Percentiles rank a stretch among this genome's conserved stretches.
Evolutionary conservation across 2,888 invertebrate genomes (phyloP).

Genomic region (Caenorhabditis sp.): DNA sequence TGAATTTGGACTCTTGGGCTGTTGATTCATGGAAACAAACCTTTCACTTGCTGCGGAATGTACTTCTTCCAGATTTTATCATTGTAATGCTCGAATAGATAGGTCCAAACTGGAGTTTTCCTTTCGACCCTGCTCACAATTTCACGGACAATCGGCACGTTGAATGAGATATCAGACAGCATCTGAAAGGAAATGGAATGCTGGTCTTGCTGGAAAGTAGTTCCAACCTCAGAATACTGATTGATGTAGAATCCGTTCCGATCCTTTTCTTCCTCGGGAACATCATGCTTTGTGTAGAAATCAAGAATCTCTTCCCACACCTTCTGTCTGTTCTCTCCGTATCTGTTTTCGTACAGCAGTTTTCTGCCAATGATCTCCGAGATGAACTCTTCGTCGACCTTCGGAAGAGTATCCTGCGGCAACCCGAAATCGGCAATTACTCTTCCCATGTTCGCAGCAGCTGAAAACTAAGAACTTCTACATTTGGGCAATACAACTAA

Average conservation of each 20-base stretch:
- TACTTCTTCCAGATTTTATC: conserved; percentile 47
- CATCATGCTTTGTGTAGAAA: conserved; percentile 22
- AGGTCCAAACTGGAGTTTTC: conserved; percentile 47
- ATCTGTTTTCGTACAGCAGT: conserved; percentile 40
- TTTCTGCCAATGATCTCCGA: conserved; percentile 39
- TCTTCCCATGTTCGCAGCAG: conserved; percentile 39
- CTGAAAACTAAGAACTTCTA: conserved; percentile 21
- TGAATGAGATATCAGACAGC: conserved; percentile 54
- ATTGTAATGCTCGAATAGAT: conserved; percentile 54
- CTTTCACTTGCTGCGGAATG: conserved; percentile 43
- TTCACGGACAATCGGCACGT: conserved; percentile 52
- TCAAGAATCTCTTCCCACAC: conserved; percentile 34
- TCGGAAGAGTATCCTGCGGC: conserved; percentile 9
- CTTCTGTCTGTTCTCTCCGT: conserved; percentile 35
- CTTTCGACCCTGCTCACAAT: conserved; percentile 31
- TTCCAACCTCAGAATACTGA: conserved; percentile 28
- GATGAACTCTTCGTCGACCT: conserved; percentile 39
- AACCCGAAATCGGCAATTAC: conserved; percentile 47
- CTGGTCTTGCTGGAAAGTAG: too few relatives aligned
- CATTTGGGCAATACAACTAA: conserved; percentile 16
- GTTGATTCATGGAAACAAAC: conserved; percentile 7
- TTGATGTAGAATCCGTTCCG: conserved; percentile 29
- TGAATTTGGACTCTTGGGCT: too few relatives aligned
- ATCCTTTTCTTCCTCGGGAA: conserved; percentile 17
- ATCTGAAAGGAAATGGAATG: conserved; percentile 6